A percentile compares a stretch with the other conserved stretches of the same genome.
phyloP scores from a whole-genome alignment of 2,797 vertebrate genomes.

The Onychomys leucogaster region DNA sequence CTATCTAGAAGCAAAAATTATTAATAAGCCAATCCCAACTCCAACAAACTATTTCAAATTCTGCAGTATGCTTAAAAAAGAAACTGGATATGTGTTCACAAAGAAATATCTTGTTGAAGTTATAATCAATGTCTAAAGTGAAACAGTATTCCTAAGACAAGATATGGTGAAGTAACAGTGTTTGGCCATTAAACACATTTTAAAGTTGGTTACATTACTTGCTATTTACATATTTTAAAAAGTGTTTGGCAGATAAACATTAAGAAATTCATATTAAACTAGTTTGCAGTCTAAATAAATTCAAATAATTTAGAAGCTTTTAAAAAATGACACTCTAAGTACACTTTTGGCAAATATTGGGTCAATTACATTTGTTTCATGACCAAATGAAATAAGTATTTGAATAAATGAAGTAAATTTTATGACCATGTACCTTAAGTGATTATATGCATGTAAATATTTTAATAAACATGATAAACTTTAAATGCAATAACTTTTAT shows the following conservation, averaged over 20 bases:
- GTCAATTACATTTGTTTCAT: constrained; percentile 53
- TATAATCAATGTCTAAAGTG: constrained; percentile 45
- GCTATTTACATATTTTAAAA: constrained; percentile 50
- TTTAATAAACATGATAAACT: constrained; percentile 63
- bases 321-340: constrained; percentile 21
- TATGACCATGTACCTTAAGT: constrained; percentile 22
- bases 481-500: constrained; percentile 60
- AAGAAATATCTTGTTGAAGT: constrained; percentile 36
- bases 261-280: constrained; percentile 43
- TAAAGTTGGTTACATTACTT: constrained; percentile 14
- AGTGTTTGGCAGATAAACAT: constrained; percentile 9
- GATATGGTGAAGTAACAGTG: constrained; percentile 53
- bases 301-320: constrained; percentile 43
- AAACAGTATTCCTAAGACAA: constrained; percentile 32
- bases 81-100: constrained; percentile 28
- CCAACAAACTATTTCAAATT: constrained; percentile 58
- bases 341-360: constrained; percentile 42
- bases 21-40: constrained; percentile 45
- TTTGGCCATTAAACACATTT: constrained; percentile 58
- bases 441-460: constrained; percentile 58
- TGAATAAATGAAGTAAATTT: constrained; percentile 36
- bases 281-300: constrained; percentile 62
- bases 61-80: constrained; percentile 43
- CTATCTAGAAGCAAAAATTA: constrained; percentile 7
- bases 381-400: constrained; percentile 33